Evolutionary conservation across 2,797 vertebrate genomes (phyloP).

Genomic region (Coreius guichenoti): DNA sequence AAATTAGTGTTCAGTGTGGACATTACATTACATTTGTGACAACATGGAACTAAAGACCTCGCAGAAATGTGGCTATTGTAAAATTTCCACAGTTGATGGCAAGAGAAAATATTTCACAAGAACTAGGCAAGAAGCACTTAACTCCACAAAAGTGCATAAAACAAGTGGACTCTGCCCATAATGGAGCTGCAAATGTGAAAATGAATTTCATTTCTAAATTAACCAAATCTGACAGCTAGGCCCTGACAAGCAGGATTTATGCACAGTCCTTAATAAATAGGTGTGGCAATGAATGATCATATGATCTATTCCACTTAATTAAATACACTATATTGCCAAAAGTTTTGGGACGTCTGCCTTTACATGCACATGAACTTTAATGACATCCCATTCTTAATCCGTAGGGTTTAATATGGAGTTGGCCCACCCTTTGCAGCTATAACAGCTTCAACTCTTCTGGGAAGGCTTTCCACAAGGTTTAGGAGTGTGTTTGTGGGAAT

Average conservation of each 20-base stretch:
- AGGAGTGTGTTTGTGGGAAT: too few species aligned
- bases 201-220: background rate
- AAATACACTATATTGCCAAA: background rate
- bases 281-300: background rate
- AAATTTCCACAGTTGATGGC: background rate
- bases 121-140: constrained; percentile 17
- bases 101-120: constrained; percentile 8
- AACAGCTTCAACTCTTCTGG: too few species aligned
- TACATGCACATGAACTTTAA: too few species aligned
- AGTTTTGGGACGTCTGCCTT: too few species aligned
- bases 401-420: too few species aligned
- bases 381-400: too few species aligned
- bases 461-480: too few species aligned
- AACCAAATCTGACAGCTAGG: background rate
- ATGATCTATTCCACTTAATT: background rate
- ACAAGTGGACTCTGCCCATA: background rate
- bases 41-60: constrained; percentile 33
- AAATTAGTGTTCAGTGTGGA: background rate
- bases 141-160: background rate
- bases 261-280: background rate
- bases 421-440: too few species aligned
- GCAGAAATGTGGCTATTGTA: constrained; percentile 31
- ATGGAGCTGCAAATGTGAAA: constrained; percentile 22
- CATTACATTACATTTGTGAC: background rate
- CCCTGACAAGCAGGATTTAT: background rate